A percentile compares a stretch with the other conserved stretches of the same genome.
phyloP scores from a whole-genome alignment of 1,140 invertebrate species.

The Saccostrea echinata region DNA sequence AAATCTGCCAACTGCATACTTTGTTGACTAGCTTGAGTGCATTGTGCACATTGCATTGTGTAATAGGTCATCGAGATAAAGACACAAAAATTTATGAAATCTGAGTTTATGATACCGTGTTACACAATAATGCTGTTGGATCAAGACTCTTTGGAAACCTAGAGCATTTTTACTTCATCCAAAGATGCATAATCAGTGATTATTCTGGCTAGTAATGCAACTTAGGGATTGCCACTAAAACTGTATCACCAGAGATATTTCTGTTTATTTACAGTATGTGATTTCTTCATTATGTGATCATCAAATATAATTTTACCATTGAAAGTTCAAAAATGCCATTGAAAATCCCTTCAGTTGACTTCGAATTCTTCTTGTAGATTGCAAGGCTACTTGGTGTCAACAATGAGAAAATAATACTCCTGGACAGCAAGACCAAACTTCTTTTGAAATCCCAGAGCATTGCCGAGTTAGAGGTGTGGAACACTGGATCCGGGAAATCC shows the following conservation, averaged over 20 bases:
- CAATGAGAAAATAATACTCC: constrained; percentile 83
- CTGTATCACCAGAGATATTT: too few relatives aligned
- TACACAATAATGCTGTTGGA: background rate
- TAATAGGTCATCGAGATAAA: constrained; percentile 14
- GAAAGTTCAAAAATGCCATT: background rate
- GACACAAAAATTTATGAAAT: background rate
- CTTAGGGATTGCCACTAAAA: too few relatives aligned
- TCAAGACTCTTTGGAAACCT: background rate
- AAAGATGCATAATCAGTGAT: too few relatives aligned
- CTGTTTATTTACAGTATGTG: too few relatives aligned
- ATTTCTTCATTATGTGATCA: too few relatives aligned
- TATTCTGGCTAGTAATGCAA: too few relatives aligned
- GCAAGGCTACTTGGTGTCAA: constrained; percentile 85
- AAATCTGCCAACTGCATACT: background rate
- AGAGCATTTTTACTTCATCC: too few relatives aligned
- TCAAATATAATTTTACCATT: too few relatives aligned
- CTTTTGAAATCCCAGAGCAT: constrained; percentile 84
- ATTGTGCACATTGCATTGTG: background rate
- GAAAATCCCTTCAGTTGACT: background rate
- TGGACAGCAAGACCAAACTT: constrained; percentile 85
- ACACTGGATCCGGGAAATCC: constrained; percentile 84
- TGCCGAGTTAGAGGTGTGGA: constrained; percentile 86
- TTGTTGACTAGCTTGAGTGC: background rate
- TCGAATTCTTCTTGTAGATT: constrained; percentile 79
- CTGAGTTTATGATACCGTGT: background rate